phyloP scores from a whole-genome alignment of 2,888 invertebrate species.

The Miltochrista miniata region DNA sequence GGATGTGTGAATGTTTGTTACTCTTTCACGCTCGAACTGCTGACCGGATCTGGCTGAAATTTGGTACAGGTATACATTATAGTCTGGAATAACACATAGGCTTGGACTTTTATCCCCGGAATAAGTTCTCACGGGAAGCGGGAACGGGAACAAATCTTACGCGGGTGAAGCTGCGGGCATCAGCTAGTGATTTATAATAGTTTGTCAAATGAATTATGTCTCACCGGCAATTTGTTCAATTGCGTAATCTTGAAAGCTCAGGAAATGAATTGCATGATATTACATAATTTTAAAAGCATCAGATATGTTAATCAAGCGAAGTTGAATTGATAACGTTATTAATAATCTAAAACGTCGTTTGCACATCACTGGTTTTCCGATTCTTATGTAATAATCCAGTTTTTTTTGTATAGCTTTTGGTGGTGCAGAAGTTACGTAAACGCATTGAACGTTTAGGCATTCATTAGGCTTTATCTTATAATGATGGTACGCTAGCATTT shows the following conservation, averaged over 20 bases:
- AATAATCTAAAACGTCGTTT: conserved; percentile 41
- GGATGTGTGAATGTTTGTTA: too few relatives aligned
- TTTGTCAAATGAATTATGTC: conserved; percentile 17
- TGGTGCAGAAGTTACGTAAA: background rate
- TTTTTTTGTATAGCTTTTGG: background rate
- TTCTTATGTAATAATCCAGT: conserved; percentile 37
- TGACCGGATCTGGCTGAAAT: too few relatives aligned
- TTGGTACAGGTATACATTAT: too few relatives aligned
- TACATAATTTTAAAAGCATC: conserved; percentile 44
- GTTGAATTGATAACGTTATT: conserved; percentile 50
- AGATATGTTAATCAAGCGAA: conserved; percentile 47
- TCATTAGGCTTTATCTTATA: too few relatives aligned
- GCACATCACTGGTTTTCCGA: conserved; percentile 38
- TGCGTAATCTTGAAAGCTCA: conserved; percentile 44
- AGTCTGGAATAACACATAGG: too few relatives aligned
- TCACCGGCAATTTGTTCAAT: conserved; percentile 10
- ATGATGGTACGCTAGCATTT: too few relatives aligned
- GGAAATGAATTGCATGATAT: conserved; percentile 22
- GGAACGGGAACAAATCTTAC: too few relatives aligned
- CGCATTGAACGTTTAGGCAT: background rate
- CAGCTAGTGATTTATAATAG: background rate
- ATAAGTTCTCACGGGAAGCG: too few relatives aligned
- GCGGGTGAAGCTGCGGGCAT: too few relatives aligned
- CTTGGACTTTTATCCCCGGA: too few relatives aligned
- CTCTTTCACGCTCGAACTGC: too few relatives aligned